Conservation (phyloP, 1,140 invertebrate genomes). For the Bombus polaris region DNA sequence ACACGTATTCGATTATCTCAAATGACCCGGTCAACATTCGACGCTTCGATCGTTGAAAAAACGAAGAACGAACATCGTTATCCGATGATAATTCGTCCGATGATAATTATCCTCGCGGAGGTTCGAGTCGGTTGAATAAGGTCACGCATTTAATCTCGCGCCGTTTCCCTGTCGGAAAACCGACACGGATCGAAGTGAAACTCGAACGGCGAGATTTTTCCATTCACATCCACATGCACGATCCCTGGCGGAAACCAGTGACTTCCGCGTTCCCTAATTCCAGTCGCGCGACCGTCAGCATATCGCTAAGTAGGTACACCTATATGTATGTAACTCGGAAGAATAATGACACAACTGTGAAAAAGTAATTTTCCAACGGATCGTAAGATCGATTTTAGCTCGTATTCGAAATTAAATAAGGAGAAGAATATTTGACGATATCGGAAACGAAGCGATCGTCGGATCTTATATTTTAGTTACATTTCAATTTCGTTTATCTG, state of each 20-base stretch:
- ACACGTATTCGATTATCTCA: background rate
- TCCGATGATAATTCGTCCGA: background rate
- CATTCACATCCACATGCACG: background rate
- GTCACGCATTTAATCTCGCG: slow-evolving; percentile 2
- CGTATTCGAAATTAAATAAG: too few relatives aligned
- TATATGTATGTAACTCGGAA: background rate
- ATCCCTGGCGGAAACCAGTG: background rate
- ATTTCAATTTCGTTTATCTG: background rate
- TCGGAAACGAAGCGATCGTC: background rate
- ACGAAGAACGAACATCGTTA: background rate
- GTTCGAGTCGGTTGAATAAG: background rate
- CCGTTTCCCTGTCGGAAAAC: background rate
- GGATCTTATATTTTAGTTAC: too few relatives aligned
- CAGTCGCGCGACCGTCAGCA: slow-evolving; percentile 16
- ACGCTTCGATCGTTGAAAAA: background rate
- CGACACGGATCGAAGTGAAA: background rate
- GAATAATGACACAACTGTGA: background rate
- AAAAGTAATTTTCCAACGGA: background rate
- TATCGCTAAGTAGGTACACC: background rate
- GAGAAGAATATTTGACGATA: background rate
- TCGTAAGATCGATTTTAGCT: too few relatives aligned
- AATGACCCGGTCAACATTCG: background rate
- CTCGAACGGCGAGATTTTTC: background rate
- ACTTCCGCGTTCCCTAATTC: slow-evolving; percentile 31
- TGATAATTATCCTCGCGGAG: background rate